Evolutionary conservation across 1,140 invertebrate species (phyloP).

Genomic region (Bombus vancouverensis): DNA sequence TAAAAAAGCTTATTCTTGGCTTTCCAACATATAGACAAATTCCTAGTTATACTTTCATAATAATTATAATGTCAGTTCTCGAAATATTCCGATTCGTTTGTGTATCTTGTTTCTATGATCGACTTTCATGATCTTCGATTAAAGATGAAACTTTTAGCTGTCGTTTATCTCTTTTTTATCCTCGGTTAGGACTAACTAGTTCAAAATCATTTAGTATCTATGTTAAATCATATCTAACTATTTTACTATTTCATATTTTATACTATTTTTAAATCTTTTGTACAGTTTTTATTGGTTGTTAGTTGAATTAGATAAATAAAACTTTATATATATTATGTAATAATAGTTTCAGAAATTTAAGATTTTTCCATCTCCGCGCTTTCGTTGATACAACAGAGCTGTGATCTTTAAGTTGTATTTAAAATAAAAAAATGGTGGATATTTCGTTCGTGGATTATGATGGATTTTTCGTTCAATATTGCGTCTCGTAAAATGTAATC

Average conservation of each 20-base stretch:
- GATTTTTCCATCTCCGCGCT: too few relatives aligned
- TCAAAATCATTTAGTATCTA: neutral
- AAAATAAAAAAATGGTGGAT: neutral
- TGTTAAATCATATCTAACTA: neutral
- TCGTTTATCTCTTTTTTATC: neutral
- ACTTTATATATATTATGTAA: neutral
- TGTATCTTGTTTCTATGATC: neutral
- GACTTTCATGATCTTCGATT: neutral
- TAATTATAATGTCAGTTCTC: neutral
- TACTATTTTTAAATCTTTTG: neutral
- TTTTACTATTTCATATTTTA: neutral
- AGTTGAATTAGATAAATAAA: neutral
- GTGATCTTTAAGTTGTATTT: neutral
- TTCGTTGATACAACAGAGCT: neutral
- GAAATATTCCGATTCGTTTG: slow-evolving; percentile 3
- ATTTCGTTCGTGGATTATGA: too few relatives aligned
- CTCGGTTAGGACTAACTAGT: too few relatives aligned
- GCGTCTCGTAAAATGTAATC: neutral
- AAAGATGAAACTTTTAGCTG: neutral
- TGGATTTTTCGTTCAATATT: neutral
- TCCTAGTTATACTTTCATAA: too few relatives aligned
- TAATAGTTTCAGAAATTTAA: neutral
- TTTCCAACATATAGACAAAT: neutral
- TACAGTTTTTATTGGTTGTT: neutral
- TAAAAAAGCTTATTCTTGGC: neutral